Evolutionary conservation across 2,888 invertebrate species (phyloP).

Genomic region (Pardosa pseudoannulata): DNA sequence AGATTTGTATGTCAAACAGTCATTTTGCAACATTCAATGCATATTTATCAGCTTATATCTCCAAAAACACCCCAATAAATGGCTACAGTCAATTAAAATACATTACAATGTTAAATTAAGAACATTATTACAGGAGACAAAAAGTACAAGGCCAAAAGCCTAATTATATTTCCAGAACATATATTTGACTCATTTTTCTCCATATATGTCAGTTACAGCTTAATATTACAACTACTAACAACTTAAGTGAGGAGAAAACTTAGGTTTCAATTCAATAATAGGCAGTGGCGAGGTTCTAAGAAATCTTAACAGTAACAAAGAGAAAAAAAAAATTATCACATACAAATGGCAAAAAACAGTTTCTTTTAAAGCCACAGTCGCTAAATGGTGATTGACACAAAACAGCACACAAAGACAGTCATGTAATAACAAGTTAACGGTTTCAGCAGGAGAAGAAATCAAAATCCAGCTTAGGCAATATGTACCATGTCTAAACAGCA

Average conservation of each 20-base stretch:
- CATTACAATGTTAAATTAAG: not conserved
- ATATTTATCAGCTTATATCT: not conserved
- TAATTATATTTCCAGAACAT: not conserved
- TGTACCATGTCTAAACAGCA: conserved; percentile 57
- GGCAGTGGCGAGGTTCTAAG: not conserved
- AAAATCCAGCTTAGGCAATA: conserved; percentile 32
- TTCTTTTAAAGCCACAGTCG: conserved; percentile 1
- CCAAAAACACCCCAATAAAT: conserved; percentile 10
- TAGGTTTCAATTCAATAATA: not conserved
- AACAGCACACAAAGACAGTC: not conserved
- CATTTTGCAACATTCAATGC: not conserved
- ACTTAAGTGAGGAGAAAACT: not conserved
- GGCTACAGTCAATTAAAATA: not conserved
- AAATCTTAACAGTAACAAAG: not conserved
- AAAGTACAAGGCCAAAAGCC: not conserved
- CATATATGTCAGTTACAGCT: not conserved
- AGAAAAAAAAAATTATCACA: not conserved
- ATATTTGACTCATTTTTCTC: not conserved
- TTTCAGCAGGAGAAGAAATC: conserved; percentile 19
- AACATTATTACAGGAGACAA: not conserved
- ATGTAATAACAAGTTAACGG: not conserved
- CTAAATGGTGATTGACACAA: not conserved
- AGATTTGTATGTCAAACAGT: not conserved
- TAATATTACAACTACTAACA: not conserved
- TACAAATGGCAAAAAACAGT: not conserved